These are phyloP conservation scores for Decapterus maruadsi DNA, from an alignment of 2,797 vertebrate species.

Conservation along the genomic window DNA sequence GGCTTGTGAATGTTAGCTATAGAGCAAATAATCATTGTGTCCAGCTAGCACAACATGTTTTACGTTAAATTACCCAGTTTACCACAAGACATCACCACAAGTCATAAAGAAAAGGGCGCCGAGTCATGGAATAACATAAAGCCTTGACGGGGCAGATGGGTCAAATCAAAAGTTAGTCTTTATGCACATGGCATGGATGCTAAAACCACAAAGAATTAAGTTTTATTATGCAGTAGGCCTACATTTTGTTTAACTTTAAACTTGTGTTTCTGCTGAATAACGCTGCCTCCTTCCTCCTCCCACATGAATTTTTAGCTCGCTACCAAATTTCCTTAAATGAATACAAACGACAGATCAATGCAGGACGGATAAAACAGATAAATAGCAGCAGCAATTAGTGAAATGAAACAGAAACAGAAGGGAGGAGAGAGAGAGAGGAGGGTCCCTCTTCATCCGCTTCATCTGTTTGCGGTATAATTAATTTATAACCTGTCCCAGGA, in stretches of 20 bases:
- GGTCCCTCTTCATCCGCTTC: constrained; percentile 36
- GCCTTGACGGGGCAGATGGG: too few species aligned
- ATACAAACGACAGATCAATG: constrained; percentile 52
- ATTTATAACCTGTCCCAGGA: constrained; percentile 71
- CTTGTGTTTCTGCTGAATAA: not conserved
- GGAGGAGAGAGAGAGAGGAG: constrained; percentile 12
- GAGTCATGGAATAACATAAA: too few species aligned
- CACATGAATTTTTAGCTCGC: constrained; percentile 21
- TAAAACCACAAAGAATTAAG: not conserved
- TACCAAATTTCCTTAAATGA: constrained; percentile 26
- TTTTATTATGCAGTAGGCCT: too few species aligned
- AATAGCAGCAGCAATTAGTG: constrained; percentile 6
- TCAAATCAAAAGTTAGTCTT: not conserved
- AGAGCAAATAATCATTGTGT: too few species aligned
- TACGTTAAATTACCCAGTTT: too few species aligned
- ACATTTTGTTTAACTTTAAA: not conserved
- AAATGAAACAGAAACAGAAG: constrained; percentile 27
- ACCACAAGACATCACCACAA: too few species aligned
- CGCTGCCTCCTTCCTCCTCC: not conserved
- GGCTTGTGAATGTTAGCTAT: too few species aligned
- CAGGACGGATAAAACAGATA: constrained; percentile 23
- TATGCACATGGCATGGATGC: not conserved
- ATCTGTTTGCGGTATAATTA: constrained; percentile 73
- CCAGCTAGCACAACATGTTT: too few species aligned
- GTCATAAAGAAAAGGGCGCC: too few species aligned